Percentiles rank a stretch among this genome's conserved stretches.
These are phyloP conservation scores for Drosophila peninsularis DNA, from an alignment of 2,888 invertebrate genomes.

Conservation along the genomic window DNA sequence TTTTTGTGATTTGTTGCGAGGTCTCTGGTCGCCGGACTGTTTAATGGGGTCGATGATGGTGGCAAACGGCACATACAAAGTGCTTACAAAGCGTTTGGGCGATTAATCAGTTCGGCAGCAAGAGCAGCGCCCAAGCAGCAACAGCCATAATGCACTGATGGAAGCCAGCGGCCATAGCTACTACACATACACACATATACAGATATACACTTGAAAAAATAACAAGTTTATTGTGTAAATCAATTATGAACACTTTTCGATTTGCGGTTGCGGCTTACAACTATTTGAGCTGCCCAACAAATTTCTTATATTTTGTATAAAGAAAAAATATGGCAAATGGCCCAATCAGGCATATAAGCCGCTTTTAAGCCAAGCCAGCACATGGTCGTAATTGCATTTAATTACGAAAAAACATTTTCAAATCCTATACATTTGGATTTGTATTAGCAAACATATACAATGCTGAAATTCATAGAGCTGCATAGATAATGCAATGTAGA, in stretches of 20 bases:
- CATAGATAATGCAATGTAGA: too few relatives aligned
- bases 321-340: not conserved
- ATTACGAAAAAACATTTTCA: not conserved
- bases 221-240: too few relatives aligned
- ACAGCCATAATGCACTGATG: slow-evolving; percentile 23
- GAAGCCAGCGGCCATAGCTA: not conserved
- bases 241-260: not conserved
- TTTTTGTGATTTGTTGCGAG: slow-evolving; percentile 69
- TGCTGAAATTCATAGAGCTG: too few relatives aligned
- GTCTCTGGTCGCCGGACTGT: slow-evolving; percentile 16
- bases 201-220: not conserved
- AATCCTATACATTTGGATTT: too few relatives aligned
- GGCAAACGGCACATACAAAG: slow-evolving; percentile 54
- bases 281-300: slow-evolving; percentile 3
- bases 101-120: slow-evolving; percentile 75
- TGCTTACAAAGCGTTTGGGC: slow-evolving; percentile 80
- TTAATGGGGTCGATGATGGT: slow-evolving; percentile 34
- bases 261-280: slow-evolving; percentile 12
- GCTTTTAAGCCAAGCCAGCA: not conserved
- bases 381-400: slow-evolving; percentile 1
- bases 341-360: not conserved
- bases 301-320: not conserved
- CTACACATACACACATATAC: not conserved
- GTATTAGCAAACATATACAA: too few relatives aligned
- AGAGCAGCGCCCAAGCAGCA: slow-evolving; percentile 23